These are phyloP conservation scores for Lepidochrysops patricia DNA, from an alignment of 2,888 invertebrate species.

Conservation along the genomic window DNA sequence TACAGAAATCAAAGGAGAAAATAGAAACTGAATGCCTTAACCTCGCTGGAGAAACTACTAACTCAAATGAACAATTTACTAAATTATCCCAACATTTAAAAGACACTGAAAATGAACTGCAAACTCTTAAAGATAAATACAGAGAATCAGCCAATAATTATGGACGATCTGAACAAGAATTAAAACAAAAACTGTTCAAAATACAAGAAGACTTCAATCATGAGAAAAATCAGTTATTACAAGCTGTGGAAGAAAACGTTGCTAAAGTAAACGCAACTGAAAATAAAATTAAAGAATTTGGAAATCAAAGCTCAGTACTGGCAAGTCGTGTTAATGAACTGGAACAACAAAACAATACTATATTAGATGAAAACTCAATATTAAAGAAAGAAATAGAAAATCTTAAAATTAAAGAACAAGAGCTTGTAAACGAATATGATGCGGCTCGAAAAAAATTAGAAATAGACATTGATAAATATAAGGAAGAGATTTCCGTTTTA, in stretches of 20 bases:
- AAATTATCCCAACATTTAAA: slow-evolving; percentile 72
- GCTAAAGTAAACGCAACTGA: slow-evolving; percentile 52
- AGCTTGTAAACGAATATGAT: slow-evolving; percentile 49
- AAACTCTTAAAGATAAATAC: slow-evolving; percentile 63
- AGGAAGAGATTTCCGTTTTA: slow-evolving; percentile 55
- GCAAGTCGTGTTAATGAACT: slow-evolving; percentile 42
- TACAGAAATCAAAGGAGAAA: slow-evolving; percentile 72
- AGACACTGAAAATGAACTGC: slow-evolving; percentile 73
- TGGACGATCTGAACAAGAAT: slow-evolving; percentile 61
- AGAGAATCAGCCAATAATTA: slow-evolving; percentile 57
- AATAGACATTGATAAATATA: slow-evolving; percentile 62
- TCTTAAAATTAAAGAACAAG: slow-evolving; percentile 52
- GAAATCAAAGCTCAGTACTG: slow-evolving; percentile 37
- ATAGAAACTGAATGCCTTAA: slow-evolving; percentile 75
- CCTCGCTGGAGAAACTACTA: slow-evolving; percentile 73
- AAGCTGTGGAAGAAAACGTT: slow-evolving; percentile 47
- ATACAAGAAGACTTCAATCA: slow-evolving; percentile 54
- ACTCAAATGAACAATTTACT: slow-evolving; percentile 75
- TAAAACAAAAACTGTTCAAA: slow-evolving; percentile 63
- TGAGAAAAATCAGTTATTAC: slow-evolving; percentile 51
- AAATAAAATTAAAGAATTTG: slow-evolving; percentile 49
- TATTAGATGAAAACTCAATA: slow-evolving; percentile 58
- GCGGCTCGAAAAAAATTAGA: slow-evolving; percentile 52
- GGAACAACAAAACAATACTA: slow-evolving; percentile 47
- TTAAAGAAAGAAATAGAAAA: slow-evolving; percentile 57